Percentiles rank a stretch among this genome's conserved stretches.
phyloP scores from a whole-genome alignment of 2,797 vertebrate species.

The Enteromius afrohamiltoni region DNA sequence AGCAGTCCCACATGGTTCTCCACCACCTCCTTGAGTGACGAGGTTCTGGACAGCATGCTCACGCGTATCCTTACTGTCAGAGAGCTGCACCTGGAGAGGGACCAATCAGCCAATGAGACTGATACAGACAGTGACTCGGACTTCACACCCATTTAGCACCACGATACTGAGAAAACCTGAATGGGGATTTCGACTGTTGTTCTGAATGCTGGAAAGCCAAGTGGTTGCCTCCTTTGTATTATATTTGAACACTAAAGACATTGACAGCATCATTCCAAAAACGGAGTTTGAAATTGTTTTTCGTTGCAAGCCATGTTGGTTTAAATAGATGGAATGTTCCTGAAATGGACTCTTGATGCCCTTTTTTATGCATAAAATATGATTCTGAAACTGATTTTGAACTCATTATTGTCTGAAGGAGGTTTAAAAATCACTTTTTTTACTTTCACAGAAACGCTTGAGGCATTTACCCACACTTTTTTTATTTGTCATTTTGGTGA shows the following conservation, averaged over 20 bases:
- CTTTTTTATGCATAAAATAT: slow-evolving; percentile 7
- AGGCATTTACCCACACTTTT: background rate
- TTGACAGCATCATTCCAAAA: slow-evolving; percentile 18
- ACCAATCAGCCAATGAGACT: background rate
- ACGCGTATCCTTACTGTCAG: slow-evolving; percentile 92
- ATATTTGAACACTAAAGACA: slow-evolving; percentile 8
- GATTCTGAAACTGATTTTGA: background rate
- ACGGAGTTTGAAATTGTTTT: background rate
- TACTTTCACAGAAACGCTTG: background rate
- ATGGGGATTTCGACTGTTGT: background rate
- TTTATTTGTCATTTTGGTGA: background rate
- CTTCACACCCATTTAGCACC: background rate
- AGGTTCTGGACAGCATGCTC: slow-evolving; percentile 94
- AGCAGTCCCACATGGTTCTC: slow-evolving; percentile 98
- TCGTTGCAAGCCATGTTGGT: background rate
- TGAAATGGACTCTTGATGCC: background rate
- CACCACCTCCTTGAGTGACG: slow-evolving; percentile 86
- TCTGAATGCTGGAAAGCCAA: slow-evolving; percentile 5
- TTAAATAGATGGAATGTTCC: background rate
- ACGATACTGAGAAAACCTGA: background rate
- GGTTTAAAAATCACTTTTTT: background rate
- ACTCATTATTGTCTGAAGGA: background rate
- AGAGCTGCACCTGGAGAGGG: slow-evolving; percentile 83
- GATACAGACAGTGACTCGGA: slow-evolving; percentile 25
- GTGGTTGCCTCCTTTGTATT: background rate